phyloP scores from a whole-genome alignment of 2,113 vertebrate genomes.

The Melanotaenia duboulayi region DNA sequence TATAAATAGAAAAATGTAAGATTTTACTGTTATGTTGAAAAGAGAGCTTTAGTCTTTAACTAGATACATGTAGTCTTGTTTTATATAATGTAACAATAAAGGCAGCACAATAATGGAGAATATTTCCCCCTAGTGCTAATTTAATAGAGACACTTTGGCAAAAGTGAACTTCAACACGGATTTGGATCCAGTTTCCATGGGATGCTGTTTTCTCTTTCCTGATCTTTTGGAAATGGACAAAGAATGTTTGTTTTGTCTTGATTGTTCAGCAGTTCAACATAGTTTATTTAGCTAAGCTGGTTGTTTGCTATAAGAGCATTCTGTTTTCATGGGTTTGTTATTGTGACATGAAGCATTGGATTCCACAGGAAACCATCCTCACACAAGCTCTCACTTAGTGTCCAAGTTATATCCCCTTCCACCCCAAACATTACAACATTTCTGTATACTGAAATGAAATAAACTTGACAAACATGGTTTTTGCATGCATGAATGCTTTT shows the following conservation, averaged over 20 bases:
- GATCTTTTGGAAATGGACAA: conserved; percentile 50
- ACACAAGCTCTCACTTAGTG: conserved; percentile 44
- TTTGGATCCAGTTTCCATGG: conserved; percentile 58
- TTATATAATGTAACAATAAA: conserved; percentile 26
- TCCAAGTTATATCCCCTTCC: background rate
- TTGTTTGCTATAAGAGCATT: conserved; percentile 80
- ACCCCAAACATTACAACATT: background rate
- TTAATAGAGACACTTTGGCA: conserved; percentile 40
- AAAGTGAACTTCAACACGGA: conserved; percentile 46
- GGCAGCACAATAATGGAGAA: conserved; percentile 7
- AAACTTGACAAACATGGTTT: background rate
- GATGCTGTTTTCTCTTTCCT: conserved; percentile 57
- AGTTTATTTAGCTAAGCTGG: conserved; percentile 72
- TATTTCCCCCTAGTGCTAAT: conserved; percentile 33
- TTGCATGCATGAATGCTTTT: background rate
- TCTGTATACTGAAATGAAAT: background rate
- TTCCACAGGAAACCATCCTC: conserved; percentile 55
- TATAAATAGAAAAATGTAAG: conserved; percentile 26
- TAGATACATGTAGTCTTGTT: conserved; percentile 27
- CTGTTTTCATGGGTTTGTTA: conserved; percentile 72
- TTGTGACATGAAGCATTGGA: conserved; percentile 61
- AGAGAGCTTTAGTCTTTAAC: conserved; percentile 23
- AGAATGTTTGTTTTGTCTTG: conserved; percentile 81
- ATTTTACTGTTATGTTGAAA: conserved; percentile 33
- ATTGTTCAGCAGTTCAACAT: conserved; percentile 66